Percentiles rank a stretch among this genome's conserved stretches.
Conservation (phyloP, 2,888 invertebrate genomes). For the Rhogogaster chlorosoma region DNA sequence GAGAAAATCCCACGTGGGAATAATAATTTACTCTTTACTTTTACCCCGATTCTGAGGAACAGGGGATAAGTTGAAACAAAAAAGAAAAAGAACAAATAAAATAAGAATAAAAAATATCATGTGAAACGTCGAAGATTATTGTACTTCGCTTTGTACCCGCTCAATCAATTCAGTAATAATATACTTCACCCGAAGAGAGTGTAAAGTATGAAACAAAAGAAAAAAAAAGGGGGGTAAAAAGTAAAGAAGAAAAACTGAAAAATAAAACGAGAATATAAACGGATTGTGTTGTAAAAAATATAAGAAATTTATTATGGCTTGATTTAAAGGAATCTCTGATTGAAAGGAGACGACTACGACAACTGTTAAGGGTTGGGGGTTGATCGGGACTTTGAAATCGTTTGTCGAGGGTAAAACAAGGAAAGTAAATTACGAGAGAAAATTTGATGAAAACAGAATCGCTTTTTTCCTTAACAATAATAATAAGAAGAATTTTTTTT, state of each 20-base stretch:
- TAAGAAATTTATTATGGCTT: constrained; percentile 25
- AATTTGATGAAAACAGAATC: constrained; percentile 61
- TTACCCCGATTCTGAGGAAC: no score
- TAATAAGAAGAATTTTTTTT: no score
- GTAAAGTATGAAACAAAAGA: neutral
- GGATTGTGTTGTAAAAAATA: neutral
- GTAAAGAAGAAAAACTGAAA: neutral
- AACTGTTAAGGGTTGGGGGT: neutral
- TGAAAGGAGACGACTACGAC: constrained; percentile 23
- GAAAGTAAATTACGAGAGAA: constrained; percentile 59
- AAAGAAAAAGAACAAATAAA: no score
- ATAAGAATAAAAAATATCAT: no score
- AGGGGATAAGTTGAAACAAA: no score
- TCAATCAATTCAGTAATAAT: no score
- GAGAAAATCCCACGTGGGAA: no score
- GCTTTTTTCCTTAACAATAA: constrained; percentile 57
- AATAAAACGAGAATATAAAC: neutral
- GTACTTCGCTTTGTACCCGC: no score
- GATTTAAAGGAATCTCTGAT: constrained; percentile 39
- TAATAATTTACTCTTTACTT: no score
- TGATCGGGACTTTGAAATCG: constrained; percentile 56
- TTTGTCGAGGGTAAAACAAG: constrained; percentile 63
- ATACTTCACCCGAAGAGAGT: neutral
- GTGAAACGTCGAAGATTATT: no score
- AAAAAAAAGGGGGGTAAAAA: neutral